phyloP scores from a whole-genome alignment of 2,113 vertebrate genomes.

The Etheostoma spectabile region DNA sequence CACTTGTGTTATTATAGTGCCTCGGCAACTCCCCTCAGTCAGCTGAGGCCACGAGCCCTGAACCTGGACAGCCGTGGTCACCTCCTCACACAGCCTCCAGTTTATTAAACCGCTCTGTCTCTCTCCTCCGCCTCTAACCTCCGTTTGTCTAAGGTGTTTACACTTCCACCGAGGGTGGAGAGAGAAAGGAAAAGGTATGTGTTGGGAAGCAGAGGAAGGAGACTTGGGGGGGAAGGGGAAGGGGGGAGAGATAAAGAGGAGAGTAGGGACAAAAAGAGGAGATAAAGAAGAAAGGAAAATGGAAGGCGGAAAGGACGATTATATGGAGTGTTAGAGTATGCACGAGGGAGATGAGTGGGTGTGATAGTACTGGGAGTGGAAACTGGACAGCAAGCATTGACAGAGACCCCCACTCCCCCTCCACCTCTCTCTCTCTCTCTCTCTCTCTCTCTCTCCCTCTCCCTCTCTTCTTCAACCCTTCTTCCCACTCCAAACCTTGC shows the following conservation, averaged over 20 bases:
- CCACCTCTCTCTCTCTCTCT: neutral
- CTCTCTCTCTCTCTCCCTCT: neutral
- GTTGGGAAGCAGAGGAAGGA: slow-evolving; percentile 1
- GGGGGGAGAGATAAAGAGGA: slow-evolving; percentile 13
- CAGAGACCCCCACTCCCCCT: slow-evolving; percentile 10
- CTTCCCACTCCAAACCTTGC: slow-evolving; percentile 16
- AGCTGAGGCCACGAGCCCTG: slow-evolving; percentile 18
- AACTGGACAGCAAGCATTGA: slow-evolving; percentile 52
- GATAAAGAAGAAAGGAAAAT: slow-evolving; percentile 47
- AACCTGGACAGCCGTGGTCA: slow-evolving; percentile 44
- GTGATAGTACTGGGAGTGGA: slow-evolving; percentile 29
- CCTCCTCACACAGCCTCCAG: slow-evolving; percentile 15
- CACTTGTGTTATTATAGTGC: slow-evolving; percentile 64
- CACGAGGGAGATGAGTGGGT: slow-evolving; percentile 51
- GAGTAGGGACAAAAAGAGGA: slow-evolving; percentile 41
- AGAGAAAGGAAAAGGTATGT: slow-evolving; percentile 50
- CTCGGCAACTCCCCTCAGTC: slow-evolving; percentile 18
- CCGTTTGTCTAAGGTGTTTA: slow-evolving; percentile 70
- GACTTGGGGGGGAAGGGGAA: neutral
- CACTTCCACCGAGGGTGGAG: slow-evolving; percentile 48
- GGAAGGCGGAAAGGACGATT: slow-evolving; percentile 71
- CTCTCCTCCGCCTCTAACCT: slow-evolving; percentile 39
- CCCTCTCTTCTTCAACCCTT: neutral
- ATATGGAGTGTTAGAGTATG: slow-evolving; percentile 61
- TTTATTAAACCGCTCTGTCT: slow-evolving; percentile 48